Evolutionary conservation across 2,888 invertebrate species (phyloP), one percentile per base, ranked within the genome.

Genomic region (Parnassius mnemosyne): DNA sequence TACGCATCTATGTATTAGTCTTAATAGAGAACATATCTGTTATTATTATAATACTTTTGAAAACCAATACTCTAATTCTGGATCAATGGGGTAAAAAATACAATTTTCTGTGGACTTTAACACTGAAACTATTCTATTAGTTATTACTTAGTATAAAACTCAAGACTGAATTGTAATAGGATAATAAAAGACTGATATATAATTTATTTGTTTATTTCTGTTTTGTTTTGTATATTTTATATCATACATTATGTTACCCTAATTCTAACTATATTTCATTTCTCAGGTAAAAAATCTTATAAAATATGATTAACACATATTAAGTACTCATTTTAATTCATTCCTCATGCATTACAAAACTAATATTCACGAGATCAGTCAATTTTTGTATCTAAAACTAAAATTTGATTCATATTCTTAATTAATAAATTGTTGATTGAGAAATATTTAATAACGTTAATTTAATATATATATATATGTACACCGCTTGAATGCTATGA

Each of bases 401-500:
- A 52, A 50, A 57, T 64, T 57, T 56, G 47, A 47, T 63, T 58
- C 46, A 43, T 25, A 49, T 41, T 44, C 59, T 64, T 64, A 60
- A 44, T 59, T 50, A 13, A 43, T 64, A 60, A 53, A n/a, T 60
- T 60, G 42, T 53, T 57, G 47, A 57, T 60, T 52, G 16, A 52
- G 49, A 56, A 41, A 51, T 41, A 61, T 51, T 61, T 44, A 42
- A 56, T 51, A 16, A 57, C 54, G 46, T 13, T 47, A 9, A 49
- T 10, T 12, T 9, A 16, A 13, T n/a, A 9, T 53, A 63, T 51
- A 63, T 66, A 25, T 25, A 25, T 7, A 25, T 25, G 25, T 25
- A 25, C 25, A 25, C 25, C 55, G 59, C 16, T 65, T 9, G 9
- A 43, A 60, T 67, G 73, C 84, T 89, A 93, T 74, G 92, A 92